Percentiles rank a stretch among this genome's conserved stretches.
Evolutionary conservation across 92 coral and sea anemone species (phyloP).

Genomic region (Parazoanthus darwini): DNA sequence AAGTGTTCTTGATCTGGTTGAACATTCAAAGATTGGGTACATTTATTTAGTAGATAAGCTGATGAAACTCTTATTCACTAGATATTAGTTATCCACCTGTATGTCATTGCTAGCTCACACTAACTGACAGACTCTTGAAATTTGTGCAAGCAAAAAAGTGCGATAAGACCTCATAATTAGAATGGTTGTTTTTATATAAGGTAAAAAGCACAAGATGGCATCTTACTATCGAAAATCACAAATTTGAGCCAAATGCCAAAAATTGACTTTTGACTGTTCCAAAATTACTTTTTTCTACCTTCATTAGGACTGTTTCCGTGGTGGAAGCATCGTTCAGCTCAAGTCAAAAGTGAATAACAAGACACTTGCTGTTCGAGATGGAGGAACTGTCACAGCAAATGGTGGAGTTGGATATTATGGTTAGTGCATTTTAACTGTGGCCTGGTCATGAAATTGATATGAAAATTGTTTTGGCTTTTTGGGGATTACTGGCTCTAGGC

Average conservation of each 20-base stretch:
- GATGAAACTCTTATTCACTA: too few species aligned
- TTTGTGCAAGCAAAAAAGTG: too few species aligned
- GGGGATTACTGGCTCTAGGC: too few species aligned
- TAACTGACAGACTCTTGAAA: too few species aligned
- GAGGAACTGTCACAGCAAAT: conserved; percentile 48
- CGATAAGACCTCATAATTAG: too few species aligned
- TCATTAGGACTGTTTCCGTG: conserved; percentile 63
- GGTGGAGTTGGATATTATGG: conserved; percentile 63
- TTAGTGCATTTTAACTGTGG: neutral
- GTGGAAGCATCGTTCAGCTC: conserved; percentile 63
- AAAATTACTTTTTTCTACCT: neutral
- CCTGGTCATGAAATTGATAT: neutral
- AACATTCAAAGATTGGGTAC: neutral
- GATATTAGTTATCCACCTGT: too few species aligned
- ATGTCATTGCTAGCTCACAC: too few species aligned
- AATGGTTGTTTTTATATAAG: too few species aligned
- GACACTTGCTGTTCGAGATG: conserved; percentile 56
- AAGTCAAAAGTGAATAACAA: conserved; percentile 52
- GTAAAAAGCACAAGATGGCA: too few species aligned
- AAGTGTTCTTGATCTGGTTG: neutral
- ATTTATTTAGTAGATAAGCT: neutral
- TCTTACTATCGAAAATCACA: too few species aligned
- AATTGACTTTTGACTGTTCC: neutral
- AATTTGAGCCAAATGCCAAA: neutral
- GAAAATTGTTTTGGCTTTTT: too few species aligned